A percentile compares a stretch with the other conserved stretches of the same genome.
Evolutionary conservation across 2,888 invertebrate species (phyloP).

Genomic region (Nowickia ferox): DNA sequence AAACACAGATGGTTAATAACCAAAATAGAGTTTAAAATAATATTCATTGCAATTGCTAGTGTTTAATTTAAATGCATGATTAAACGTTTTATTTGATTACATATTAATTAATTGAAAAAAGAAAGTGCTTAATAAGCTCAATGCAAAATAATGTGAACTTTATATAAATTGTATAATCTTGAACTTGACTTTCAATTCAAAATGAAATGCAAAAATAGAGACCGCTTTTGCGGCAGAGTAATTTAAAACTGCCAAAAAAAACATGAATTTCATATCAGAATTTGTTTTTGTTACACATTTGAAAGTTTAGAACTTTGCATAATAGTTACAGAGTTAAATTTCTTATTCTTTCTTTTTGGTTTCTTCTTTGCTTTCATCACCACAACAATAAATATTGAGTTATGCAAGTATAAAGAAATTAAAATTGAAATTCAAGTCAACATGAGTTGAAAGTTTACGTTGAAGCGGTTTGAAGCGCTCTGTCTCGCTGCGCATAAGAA

Average conservation of each 20-base stretch:
- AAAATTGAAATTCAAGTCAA: slow-evolving; percentile 50
- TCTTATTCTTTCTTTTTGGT: neutral
- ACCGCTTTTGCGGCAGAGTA: slow-evolving; percentile 24
- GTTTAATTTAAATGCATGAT: too few relatives aligned
- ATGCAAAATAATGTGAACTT: neutral
- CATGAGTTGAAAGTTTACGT: slow-evolving; percentile 14
- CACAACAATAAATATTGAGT: slow-evolving; percentile 15
- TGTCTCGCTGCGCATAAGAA: slow-evolving; percentile 29
- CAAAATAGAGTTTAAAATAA: too few relatives aligned
- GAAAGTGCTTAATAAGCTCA: slow-evolving; percentile 47
- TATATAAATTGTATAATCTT: slow-evolving; percentile 50
- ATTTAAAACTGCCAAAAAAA: slow-evolving; percentile 16
- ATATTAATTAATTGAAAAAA: slow-evolving; percentile 15
- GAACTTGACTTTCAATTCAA: slow-evolving; percentile 64
- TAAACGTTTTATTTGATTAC: neutral
- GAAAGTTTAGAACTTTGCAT: slow-evolving; percentile 25
- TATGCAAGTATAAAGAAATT: slow-evolving; percentile 54
- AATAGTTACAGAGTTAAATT: slow-evolving; percentile 23
- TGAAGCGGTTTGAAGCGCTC: neutral
- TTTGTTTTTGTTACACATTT: neutral
- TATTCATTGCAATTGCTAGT: too few relatives aligned
- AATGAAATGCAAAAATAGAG: neutral
- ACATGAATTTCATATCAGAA: neutral
- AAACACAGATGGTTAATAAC: too few relatives aligned
- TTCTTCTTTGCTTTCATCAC: slow-evolving; percentile 6